phyloP scores from a whole-genome alignment of 1,140 invertebrate species.

The Oryctes rhinoceros region DNA sequence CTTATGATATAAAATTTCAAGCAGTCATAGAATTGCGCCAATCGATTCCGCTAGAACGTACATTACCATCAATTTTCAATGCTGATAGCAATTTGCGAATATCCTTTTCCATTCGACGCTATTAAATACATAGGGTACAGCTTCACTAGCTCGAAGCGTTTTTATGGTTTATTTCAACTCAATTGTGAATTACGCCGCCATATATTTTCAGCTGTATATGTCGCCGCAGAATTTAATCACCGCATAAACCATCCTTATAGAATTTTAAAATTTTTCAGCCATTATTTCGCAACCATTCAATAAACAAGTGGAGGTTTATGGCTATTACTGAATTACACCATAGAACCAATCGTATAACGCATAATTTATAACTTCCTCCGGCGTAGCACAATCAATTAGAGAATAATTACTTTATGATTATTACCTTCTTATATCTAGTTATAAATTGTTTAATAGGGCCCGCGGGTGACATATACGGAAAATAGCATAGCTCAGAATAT shows the following conservation, averaged over 20 bases:
- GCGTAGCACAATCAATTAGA: background rate
- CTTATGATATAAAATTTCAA: too few relatives aligned
- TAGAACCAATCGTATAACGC: background rate
- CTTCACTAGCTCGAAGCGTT: too few relatives aligned
- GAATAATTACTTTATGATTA: background rate
- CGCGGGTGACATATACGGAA: too few relatives aligned
- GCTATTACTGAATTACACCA: background rate
- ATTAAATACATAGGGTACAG: too few relatives aligned
- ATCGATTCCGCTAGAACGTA: too few relatives aligned
- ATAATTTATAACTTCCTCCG: constrained; percentile 2
- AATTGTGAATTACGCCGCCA: too few relatives aligned
- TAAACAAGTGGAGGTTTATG: constrained; percentile 8
- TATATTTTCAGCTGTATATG: background rate
- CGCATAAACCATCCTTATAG: background rate
- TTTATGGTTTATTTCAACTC: too few relatives aligned
- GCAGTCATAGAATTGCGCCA: too few relatives aligned
- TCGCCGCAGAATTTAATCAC: background rate
- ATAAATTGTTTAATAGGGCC: background rate
- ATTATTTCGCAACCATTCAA: background rate
- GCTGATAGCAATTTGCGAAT: too few relatives aligned
- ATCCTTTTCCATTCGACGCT: too few relatives aligned
- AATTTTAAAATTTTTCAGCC: background rate
- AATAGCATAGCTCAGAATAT: too few relatives aligned
- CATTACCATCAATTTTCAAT: too few relatives aligned
- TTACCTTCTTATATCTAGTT: background rate